Evolutionary conservation across 2,113 vertebrate species (phyloP).

Genomic region (Heloderma charlesbogerti): DNA sequence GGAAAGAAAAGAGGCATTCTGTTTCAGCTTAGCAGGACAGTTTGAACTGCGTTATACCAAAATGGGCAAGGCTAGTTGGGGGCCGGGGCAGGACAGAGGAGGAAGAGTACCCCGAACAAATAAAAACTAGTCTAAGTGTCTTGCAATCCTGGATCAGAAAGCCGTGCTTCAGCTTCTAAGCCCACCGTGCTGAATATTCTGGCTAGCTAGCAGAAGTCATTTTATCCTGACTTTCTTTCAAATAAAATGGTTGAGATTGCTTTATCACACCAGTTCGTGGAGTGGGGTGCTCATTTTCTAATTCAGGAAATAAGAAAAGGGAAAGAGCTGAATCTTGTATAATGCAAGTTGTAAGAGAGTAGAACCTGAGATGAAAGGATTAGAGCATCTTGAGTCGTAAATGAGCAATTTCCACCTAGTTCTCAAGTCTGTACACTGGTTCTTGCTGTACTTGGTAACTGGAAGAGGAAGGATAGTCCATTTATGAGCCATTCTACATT

Average conservation of each 20-base stretch:
- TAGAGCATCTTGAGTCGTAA: background rate
- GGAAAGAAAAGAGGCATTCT: too few species aligned
- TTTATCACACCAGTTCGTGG: background rate
- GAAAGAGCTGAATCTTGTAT: background rate
- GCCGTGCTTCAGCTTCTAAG: too few species aligned
- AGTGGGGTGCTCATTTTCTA: background rate
- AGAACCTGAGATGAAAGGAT: background rate
- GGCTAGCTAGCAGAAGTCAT: background rate
- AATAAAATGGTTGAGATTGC: background rate
- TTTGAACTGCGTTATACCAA: too few species aligned
- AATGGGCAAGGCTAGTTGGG: too few species aligned
- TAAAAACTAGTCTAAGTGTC: too few species aligned
- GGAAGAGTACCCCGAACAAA: too few species aligned
- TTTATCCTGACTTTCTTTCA: background rate
- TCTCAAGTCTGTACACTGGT: fast-evolving
- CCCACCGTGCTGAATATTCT: too few species aligned
- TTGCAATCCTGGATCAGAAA: background rate
- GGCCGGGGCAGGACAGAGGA: too few species aligned
- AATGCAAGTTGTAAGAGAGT: background rate
- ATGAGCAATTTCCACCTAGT: background rate
- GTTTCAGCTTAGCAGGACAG: too few species aligned
- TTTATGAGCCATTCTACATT: fast-evolving
- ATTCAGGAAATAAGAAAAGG: too few species aligned
- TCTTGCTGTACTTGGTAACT: fast-evolving
- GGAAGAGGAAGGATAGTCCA: background rate